Evolutionary conservation across 2,888 invertebrate genomes (phyloP), one percentile per base, ranked within the genome.

Genomic region (Schrankia costaestrigalis): DNA sequence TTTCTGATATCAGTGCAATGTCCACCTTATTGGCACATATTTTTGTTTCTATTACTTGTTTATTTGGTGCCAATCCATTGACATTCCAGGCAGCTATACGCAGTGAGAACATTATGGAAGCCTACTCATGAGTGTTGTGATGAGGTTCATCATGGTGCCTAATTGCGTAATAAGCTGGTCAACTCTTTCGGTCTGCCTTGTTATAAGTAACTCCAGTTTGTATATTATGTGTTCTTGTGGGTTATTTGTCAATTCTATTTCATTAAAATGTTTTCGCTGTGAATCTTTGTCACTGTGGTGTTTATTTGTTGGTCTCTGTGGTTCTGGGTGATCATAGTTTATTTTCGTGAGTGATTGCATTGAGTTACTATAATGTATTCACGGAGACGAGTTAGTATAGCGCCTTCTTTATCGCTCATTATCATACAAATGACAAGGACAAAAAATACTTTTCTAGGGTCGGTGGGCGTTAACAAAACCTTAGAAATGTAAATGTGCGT

Each of bases 151-250:
- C n/a, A n/a, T n/a, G n/a, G n/a, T n/a, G n/a, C n/a, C n/a, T n/a
- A n/a, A n/a, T n/a, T 45, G 37, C 19, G 36, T 11, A 8, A 27
- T 14, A 0, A 33, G 12, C 5, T 54, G 27, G 11, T 27, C 49
- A 7, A 51, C 30, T 26, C 50, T 54, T 27, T 49, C 45, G 1
- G 31, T 19, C 35, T 54, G 48, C 40, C 44, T 46, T 10, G 22
- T 43, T 31, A 21, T 35, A 19, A 19, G 30, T 18, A 9, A 10
- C 10, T 26, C 11, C 14, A 18, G 21, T 13, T 7, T 12, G 19
- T 8, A 9, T n/a, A n/a, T n/a, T 12, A 8, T 12, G 12, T 12
- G 11, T 12, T 24, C 24, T 11, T 8, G 9, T 22, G 22, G 10
- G 2, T 10, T 6, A n/a, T 5, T 10, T 22, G 3, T 22, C 22